Conservation (phyloP, 2,888 invertebrate genomes). For the Quadriops clusia region DNA sequence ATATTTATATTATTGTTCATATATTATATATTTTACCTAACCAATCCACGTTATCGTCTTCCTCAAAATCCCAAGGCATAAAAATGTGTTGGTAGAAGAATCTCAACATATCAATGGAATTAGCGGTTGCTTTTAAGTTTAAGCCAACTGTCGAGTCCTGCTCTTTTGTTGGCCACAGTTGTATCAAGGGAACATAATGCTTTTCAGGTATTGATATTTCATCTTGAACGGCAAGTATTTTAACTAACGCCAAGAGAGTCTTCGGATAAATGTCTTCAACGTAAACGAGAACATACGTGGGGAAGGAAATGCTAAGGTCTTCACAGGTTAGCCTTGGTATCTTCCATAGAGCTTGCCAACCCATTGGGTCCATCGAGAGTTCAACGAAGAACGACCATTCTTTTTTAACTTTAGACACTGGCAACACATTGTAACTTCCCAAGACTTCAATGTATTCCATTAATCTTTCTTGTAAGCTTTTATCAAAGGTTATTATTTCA, state of each 20-base stretch:
- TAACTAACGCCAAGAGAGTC: constrained; percentile 44
- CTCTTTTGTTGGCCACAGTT: constrained; percentile 52
- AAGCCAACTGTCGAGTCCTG: constrained; percentile 45
- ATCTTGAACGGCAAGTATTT: constrained; percentile 52
- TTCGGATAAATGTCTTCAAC: constrained; percentile 46
- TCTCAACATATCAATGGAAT: constrained; percentile 51
- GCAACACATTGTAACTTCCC: constrained; percentile 32
- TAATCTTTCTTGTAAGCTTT: constrained; percentile 43
- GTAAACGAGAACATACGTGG: constrained; percentile 49
- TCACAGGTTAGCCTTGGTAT: constrained; percentile 52
- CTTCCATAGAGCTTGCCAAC: constrained; percentile 63
- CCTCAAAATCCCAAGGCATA: constrained; percentile 62
- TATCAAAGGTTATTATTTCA: constrained; percentile 45
- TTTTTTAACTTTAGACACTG: constrained; percentile 39
- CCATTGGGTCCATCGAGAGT: constrained; percentile 48
- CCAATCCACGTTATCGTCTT: constrained; percentile 49
- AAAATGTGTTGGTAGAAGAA: constrained; percentile 55
- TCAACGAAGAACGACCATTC: constrained; percentile 48
- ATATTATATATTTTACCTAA: no score
- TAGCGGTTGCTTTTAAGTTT: constrained; percentile 48
- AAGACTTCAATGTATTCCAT: constrained; percentile 43
- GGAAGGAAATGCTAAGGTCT: constrained; percentile 51
- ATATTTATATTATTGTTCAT: no score
- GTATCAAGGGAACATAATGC: constrained; percentile 47
- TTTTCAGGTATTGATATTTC: constrained; percentile 47